Conservation (phyloP, 2,888 invertebrate species). For the Nemoura dubitans region DNA sequence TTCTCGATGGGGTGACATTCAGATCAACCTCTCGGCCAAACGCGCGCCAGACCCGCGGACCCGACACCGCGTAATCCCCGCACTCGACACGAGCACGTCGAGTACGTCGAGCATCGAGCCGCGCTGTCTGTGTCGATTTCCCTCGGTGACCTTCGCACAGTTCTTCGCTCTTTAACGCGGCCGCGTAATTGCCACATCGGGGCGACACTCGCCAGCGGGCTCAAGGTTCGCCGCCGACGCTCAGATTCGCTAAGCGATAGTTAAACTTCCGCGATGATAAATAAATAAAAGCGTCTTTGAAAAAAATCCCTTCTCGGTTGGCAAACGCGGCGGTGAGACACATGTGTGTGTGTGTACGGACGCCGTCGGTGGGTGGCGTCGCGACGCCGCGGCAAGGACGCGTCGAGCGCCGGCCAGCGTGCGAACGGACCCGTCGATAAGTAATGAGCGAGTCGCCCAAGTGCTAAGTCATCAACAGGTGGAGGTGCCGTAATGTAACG, state of each 20-base stretch:
- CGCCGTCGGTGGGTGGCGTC: background rate
- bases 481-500: background rate
- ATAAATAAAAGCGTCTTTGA: background rate
- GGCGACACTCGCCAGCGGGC: background rate
- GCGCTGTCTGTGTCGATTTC: background rate
- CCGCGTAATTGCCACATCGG: background rate
- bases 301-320: too few species aligned
- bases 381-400: background rate
- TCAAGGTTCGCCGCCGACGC: background rate
- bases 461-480: background rate
- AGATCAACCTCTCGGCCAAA: background rate
- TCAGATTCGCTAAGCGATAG: background rate
- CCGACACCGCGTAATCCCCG: too few species aligned
- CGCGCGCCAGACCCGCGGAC: too few species aligned
- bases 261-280: background rate
- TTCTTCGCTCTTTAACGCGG: background rate
- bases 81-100: too few species aligned
- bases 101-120: background rate
- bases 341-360: background rate
- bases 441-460: background rate
- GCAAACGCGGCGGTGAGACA: too few species aligned
- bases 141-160: conserved; percentile 30
- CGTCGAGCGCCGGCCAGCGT: background rate
- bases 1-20: background rate
- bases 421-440: background rate